Evolutionary conservation across 2,797 vertebrate genomes (phyloP).

Genomic region (Hydrocynus forskahlii): DNA sequence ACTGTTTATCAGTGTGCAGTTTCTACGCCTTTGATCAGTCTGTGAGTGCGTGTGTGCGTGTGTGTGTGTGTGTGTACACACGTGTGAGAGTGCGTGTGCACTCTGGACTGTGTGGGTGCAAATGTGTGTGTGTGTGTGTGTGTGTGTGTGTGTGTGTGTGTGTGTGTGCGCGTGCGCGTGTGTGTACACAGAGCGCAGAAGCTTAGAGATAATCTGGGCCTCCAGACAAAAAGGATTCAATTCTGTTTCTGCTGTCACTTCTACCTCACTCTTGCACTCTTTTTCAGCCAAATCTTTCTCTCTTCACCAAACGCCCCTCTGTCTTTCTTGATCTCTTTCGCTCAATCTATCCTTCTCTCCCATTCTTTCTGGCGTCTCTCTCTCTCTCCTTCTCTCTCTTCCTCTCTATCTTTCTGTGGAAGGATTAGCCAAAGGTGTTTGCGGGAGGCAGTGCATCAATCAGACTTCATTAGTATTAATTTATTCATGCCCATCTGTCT

Average conservation of each 20-base stretch:
- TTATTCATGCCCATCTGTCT: slow-evolving; percentile 79
- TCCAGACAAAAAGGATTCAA: slow-evolving; percentile 77
- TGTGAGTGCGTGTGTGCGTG: no score
- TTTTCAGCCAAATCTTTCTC: slow-evolving; percentile 42
- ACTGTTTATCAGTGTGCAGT: slow-evolving; percentile 15
- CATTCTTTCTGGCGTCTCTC: background rate
- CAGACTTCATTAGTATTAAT: slow-evolving; percentile 82
- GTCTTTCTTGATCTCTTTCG: slow-evolving; percentile 37
- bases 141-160: background rate
- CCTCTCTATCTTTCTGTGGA: slow-evolving; percentile 62
- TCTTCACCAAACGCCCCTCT: slow-evolving; percentile 46
- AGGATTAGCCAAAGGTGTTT: slow-evolving; percentile 78
- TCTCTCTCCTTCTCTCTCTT: slow-evolving; percentile 40
- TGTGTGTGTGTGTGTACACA: slow-evolving; percentile 34
- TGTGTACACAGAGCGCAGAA: slow-evolving; percentile 49
- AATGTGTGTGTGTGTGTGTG: no score
- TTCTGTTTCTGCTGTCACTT: slow-evolving; percentile 65
- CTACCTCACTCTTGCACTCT: slow-evolving; percentile 53
- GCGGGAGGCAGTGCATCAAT: slow-evolving; percentile 75
- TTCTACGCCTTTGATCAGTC: slow-evolving; percentile 48
- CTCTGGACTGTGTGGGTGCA: no score
- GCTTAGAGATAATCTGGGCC: slow-evolving; percentile 76
- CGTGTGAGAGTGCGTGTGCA: slow-evolving; percentile 31
- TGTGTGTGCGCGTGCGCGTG: slow-evolving; percentile 9
- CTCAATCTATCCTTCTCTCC: slow-evolving; percentile 13